Conservation (phyloP, 2,888 invertebrate genomes). For the Pollenia griseotomentosa region DNA sequence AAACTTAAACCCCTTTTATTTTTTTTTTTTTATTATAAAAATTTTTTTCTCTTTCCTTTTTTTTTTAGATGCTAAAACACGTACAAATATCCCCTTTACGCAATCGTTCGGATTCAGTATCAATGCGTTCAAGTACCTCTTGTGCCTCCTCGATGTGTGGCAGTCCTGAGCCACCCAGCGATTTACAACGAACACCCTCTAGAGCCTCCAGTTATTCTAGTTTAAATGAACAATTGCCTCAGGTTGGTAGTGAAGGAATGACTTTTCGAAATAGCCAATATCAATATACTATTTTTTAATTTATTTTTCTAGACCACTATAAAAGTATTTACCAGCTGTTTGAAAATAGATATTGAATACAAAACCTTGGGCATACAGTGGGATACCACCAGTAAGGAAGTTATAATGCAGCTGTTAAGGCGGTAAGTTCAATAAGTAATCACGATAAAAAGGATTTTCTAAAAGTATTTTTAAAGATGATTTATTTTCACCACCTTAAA, state of each 20-base stretch:
- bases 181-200: slow-evolving; percentile 86
- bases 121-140: slow-evolving; percentile 87
- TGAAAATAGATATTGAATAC: slow-evolving; percentile 97
- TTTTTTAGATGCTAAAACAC: slow-evolving; percentile 93
- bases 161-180: slow-evolving; percentile 87
- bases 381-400: slow-evolving; percentile 94
- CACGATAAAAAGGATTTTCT: background rate
- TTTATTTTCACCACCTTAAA: too few relatives aligned
- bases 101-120: slow-evolving; percentile 93
- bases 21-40: background rate
- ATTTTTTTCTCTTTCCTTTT: slow-evolving; percentile 68
- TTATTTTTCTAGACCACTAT: slow-evolving; percentile 91
- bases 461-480: too few relatives aligned
- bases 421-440: slow-evolving; percentile 86
- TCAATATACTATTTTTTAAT: background rate
- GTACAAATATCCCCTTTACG: slow-evolving; percentile 95
- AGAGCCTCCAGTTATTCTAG: slow-evolving; percentile 88
- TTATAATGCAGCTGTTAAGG: slow-evolving; percentile 92
- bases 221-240: slow-evolving; percentile 86
- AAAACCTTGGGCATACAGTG: slow-evolving; percentile 96
- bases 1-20: slow-evolving; percentile 6
- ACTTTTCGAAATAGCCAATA: background rate
- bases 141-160: slow-evolving; percentile 88
- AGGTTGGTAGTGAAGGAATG: slow-evolving; percentile 81
- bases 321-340: slow-evolving; percentile 94